Base-by-base conservation (phyloP, 2,113 vertebrate species). In the Kryptolebias marmoratus region DNA sequence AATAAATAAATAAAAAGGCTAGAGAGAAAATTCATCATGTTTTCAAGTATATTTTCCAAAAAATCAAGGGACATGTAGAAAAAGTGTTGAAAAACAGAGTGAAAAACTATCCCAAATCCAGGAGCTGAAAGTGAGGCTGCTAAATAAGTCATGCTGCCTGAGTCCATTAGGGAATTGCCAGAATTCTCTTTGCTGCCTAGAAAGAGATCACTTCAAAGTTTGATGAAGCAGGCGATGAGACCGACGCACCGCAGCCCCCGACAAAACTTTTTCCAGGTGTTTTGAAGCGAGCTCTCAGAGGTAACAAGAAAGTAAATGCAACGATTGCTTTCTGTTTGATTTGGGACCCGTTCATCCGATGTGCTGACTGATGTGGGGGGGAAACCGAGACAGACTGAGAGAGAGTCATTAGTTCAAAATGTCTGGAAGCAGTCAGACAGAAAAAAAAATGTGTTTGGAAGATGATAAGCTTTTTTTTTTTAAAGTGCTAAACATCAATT, bases 81-180 rank as follows among this genome's bases (percentile, higher is more conserved):
- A 48, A 48, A 48, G 15, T 6, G 6, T 62, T 53, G 57, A 64
- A 71, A 72, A 60, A 78, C 81, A 62, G 54, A n/a, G 42, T 13
- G 62, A 49, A 80, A 75, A 87, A 82, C 59, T 67, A 66, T 75
- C 68, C 75, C 64, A 76, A 88, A 83, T 81, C 77, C 82, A 77
- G 75, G 27, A 58, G 60, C 67, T 63, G 45, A 80, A 80, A 55
- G 49, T 60, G 72, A 80, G 63, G 28, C 61, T 81, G 42, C 55
- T 89, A 68, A 91, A 89, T 88, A 86, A 91, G 70, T 87, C 57
- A 91, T 84, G 77, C 22, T 9, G 30, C 68, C 58, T 45, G 66
- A 16, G 75, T 76, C 83, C 84, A 83, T 91, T 83, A 86, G 82
- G 74, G 70, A 88, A 89, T 88, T 88, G 52, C 64, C 50, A 79